Conservation (phyloP, 37 sponge, comb jelly and placozoan species). For the Bolinopsis microptera region DNA sequence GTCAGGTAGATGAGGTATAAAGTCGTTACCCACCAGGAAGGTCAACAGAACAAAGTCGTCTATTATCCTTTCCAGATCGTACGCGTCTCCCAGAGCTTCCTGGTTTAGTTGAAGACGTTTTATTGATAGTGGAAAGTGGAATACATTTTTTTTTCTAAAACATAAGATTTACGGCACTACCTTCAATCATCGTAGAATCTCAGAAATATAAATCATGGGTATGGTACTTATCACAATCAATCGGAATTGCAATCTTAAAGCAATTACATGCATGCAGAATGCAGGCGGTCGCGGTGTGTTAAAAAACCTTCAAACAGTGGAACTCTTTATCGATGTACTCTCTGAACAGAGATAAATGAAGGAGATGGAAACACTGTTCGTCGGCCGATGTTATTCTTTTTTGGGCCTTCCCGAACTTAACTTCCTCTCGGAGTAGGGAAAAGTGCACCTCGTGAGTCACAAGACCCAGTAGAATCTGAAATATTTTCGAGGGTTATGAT, state of each 20-base stretch:
- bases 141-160: no score
- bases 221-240: no score
- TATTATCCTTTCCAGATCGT: constrained; percentile 88
- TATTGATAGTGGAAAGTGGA: not conserved
- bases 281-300: no score
- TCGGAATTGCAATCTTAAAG: no score
- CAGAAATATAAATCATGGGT: no score
- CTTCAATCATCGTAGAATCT: no score
- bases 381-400: constrained; percentile 74
- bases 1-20: constrained; percentile 93
- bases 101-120: no score
- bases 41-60: constrained; percentile 98
- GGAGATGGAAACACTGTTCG: constrained; percentile 89
- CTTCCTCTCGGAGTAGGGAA: constrained; percentile 93
- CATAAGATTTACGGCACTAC: no score
- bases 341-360: constrained; percentile 89
- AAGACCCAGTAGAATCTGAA: constrained; percentile 91
- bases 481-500: no score
- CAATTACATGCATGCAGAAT: no score
- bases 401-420: constrained; percentile 81
- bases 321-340: constrained; percentile 95
- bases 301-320: no score
- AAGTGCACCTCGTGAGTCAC: constrained; percentile 96
- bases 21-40: constrained; percentile 97
- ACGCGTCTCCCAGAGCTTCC: constrained; percentile 76